These are phyloP conservation scores for Arrhopalites spinosus DNA, from an alignment of 2,888 invertebrate species.

Conservation along the genomic window DNA sequence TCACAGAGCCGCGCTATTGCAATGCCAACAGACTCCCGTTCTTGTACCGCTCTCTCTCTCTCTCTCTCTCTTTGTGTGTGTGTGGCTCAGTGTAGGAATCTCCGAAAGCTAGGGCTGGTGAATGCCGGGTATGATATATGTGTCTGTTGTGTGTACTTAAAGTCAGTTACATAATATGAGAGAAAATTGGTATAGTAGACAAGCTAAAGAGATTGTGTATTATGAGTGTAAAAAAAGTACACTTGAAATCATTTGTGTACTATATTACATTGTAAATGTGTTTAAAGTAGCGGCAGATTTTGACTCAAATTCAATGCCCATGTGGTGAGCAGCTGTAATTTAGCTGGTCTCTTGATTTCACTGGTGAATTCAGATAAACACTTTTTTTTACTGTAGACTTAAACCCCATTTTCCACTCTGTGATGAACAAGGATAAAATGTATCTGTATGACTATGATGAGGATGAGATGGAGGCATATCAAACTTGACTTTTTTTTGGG, in stretches of 20 bases:
- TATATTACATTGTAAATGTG: not conserved
- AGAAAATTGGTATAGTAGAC: too few relatives aligned
- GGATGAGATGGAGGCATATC: not conserved
- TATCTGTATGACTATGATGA: not conserved
- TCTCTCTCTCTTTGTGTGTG: too few relatives aligned
- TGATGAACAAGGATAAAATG: not conserved
- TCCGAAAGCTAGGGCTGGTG: too few relatives aligned
- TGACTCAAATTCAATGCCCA: slow-evolving; percentile 2
- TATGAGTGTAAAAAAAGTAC: too few relatives aligned
- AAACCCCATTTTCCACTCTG: not conserved
- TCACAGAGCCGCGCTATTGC: slow-evolving; percentile 41
- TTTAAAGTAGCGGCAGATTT: not conserved
- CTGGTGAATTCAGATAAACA: not conserved
- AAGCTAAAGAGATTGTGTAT: too few relatives aligned
- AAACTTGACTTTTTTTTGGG: too few relatives aligned
- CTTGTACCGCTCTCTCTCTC: not conserved
- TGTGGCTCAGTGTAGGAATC: too few relatives aligned
- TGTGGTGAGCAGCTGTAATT: not conserved
- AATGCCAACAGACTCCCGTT: not conserved
- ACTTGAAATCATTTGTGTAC: too few relatives aligned
- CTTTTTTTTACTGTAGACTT: not conserved
- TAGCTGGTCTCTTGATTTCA: too few relatives aligned
- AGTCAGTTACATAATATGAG: too few relatives aligned
- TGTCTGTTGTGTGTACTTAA: too few relatives aligned
- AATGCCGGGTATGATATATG: too few relatives aligned